Evolutionary conservation across 1,140 invertebrate genomes (phyloP).

Genomic region (Drosophila lacertosa): DNA sequence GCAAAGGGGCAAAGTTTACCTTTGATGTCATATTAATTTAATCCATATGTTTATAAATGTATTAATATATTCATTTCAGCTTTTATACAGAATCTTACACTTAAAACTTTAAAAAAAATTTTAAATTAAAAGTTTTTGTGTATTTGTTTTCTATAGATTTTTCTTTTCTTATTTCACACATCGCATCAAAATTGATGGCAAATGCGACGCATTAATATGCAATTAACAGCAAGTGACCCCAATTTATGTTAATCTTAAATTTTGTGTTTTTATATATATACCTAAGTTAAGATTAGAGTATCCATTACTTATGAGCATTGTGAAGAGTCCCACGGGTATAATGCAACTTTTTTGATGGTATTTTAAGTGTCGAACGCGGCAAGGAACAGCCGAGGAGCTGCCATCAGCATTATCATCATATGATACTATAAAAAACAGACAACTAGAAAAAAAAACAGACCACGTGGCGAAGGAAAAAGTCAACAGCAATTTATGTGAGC

Average conservation of each 20-base stretch:
- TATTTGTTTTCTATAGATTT: too few relatives aligned
- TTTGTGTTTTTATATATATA: neutral
- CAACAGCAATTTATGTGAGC: conserved; percentile 66
- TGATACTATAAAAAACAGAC: conserved; percentile 23
- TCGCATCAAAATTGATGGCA: too few relatives aligned
- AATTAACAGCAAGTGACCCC: conserved; percentile 56
- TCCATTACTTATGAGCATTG: conserved; percentile 2
- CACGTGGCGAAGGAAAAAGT: conserved; percentile 39
- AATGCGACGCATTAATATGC: conserved; percentile 43
- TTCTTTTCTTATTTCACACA: too few relatives aligned
- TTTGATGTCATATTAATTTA: too few relatives aligned
- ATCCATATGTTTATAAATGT: too few relatives aligned
- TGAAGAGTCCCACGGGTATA: conserved; percentile 55
- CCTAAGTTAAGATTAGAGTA: conserved; percentile 22
- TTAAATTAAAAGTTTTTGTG: too few relatives aligned
- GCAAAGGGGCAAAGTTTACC: too few relatives aligned
- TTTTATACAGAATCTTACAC: too few relatives aligned
- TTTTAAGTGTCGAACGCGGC: conserved; percentile 60
- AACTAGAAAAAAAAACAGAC: conserved; percentile 29
- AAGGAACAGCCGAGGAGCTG: conserved; percentile 52
- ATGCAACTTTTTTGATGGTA: conserved; percentile 73
- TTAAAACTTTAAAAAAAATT: too few relatives aligned
- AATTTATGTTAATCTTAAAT: conserved; percentile 24
- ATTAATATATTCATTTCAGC: too few relatives aligned
- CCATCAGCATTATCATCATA: conserved; percentile 63